Evolutionary conservation across 2,888 invertebrate genomes (phyloP).

Genomic region (Uloborus plumipes): DNA sequence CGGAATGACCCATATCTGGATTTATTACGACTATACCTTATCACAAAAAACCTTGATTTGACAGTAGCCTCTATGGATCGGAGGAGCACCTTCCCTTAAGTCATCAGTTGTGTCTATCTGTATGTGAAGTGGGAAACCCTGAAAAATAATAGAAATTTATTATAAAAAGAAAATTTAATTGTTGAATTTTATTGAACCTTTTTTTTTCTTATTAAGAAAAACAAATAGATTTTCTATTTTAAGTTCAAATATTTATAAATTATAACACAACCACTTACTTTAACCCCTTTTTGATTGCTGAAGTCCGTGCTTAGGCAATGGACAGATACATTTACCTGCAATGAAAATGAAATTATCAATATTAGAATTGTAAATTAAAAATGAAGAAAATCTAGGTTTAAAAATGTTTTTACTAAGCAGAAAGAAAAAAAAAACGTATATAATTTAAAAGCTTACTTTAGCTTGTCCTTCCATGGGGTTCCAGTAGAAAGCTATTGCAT

Average conservation of each 20-base stretch:
- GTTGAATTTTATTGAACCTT: background rate
- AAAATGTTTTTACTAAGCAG: background rate
- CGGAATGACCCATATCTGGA: no score
- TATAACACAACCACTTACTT: conserved; percentile 75
- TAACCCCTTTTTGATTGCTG: conserved; percentile 99
- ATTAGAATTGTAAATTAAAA: background rate
- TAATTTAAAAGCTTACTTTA: conserved; percentile 78
- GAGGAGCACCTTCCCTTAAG: conserved; percentile 82
- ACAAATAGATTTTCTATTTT: background rate
- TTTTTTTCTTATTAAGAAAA: background rate
- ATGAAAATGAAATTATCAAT: conserved; percentile 68
- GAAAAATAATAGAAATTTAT: conserved; percentile 68
- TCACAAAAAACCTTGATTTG: conserved; percentile 99
- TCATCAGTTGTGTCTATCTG: conserved; percentile 99
- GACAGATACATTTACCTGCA: conserved; percentile 96
- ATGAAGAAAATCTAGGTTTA: background rate
- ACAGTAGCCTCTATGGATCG: conserved; percentile 96
- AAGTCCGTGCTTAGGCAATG: conserved; percentile 99
- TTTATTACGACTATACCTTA: conserved; percentile 81
- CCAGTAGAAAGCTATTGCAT: conserved; percentile 99
- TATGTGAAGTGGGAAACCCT: conserved; percentile 96
- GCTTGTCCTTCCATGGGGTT: conserved; percentile 97
- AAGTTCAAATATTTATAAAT: background rate
- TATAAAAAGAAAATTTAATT: background rate
- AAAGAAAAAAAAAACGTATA: background rate